Percentiles rank a stretch among this genome's conserved stretches.
Conservation (phyloP, 2,888 invertebrate species). For the Octodonta nipae region DNA sequence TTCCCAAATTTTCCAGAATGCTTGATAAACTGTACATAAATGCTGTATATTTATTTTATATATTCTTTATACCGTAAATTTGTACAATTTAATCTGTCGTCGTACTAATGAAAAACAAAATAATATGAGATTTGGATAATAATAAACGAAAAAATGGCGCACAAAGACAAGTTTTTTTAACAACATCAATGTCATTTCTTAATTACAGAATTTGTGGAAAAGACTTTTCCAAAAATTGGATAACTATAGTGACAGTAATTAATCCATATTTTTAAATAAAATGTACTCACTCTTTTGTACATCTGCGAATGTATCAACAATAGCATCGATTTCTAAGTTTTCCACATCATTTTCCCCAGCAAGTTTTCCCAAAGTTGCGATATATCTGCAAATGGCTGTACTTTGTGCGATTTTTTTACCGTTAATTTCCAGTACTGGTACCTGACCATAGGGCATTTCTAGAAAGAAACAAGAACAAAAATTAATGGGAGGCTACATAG, state of each 20-base stretch:
- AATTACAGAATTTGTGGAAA: no score
- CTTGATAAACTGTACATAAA: no score
- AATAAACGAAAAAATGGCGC: not conserved
- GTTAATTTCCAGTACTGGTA: constrained; percentile 48
- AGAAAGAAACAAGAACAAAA: no score
- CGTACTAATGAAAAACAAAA: no score
- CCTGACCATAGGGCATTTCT: constrained; percentile 48
- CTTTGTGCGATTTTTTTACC: constrained; percentile 48
- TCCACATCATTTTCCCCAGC: constrained; percentile 43
- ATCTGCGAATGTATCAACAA: constrained; percentile 45
- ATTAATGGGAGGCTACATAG: no score
- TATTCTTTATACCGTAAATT: no score
- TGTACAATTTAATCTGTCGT: no score
- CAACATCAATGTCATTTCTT: no score
- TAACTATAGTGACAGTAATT: not conserved
- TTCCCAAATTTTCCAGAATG: no score
- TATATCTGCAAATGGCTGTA: constrained; percentile 44
- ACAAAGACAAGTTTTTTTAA: no score
- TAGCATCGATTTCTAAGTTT: constrained; percentile 45
- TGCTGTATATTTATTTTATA: no score
- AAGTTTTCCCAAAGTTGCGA: constrained; percentile 45
- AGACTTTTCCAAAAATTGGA: not conserved
- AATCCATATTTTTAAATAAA: not conserved
- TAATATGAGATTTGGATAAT: no score
- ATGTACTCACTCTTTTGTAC: constrained; percentile 42